Conservation (phyloP, 2,888 invertebrate species). For the Drosophila sordidapex region DNA sequence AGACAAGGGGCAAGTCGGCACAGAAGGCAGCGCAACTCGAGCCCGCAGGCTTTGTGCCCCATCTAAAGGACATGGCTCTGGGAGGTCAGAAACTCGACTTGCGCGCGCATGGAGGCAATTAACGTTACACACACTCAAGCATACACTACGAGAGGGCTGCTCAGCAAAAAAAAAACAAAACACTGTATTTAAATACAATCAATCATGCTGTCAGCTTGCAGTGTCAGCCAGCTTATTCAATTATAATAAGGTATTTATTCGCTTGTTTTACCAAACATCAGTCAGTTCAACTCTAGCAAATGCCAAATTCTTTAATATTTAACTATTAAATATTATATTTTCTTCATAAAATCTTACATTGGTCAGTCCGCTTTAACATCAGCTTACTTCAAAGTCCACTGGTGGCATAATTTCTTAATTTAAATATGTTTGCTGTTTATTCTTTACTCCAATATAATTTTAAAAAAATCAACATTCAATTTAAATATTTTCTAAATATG, state of each 20-base stretch:
- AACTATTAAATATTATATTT: neutral
- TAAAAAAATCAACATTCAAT: neutral
- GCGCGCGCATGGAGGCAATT: conserved; percentile 78
- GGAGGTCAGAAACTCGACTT: conserved; percentile 58
- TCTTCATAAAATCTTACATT: neutral
- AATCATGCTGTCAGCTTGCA: conserved; percentile 1
- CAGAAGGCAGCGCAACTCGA: conserved; percentile 38
- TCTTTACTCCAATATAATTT: too few species aligned
- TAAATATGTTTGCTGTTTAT: neutral
- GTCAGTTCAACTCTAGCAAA: neutral
- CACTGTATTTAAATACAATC: neutral
- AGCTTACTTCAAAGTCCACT: neutral
- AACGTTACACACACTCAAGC: conserved; percentile 52
- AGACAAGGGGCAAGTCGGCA: conserved; percentile 50
- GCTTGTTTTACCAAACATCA: neutral
- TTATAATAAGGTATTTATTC: conserved; percentile 1
- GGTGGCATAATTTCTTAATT: neutral
- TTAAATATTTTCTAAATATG: neutral
- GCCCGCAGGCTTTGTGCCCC: conserved; percentile 48
- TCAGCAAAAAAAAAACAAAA: neutral
- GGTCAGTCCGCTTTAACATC: neutral
- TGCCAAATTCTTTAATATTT: neutral
- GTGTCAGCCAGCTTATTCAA: neutral
- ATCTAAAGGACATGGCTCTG: conserved; percentile 39
- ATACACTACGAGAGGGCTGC: conserved; percentile 30